Evolutionary conservation across 2,113 vertebrate species (phyloP).

Genomic region (Epinephelus cyanopodus): DNA sequence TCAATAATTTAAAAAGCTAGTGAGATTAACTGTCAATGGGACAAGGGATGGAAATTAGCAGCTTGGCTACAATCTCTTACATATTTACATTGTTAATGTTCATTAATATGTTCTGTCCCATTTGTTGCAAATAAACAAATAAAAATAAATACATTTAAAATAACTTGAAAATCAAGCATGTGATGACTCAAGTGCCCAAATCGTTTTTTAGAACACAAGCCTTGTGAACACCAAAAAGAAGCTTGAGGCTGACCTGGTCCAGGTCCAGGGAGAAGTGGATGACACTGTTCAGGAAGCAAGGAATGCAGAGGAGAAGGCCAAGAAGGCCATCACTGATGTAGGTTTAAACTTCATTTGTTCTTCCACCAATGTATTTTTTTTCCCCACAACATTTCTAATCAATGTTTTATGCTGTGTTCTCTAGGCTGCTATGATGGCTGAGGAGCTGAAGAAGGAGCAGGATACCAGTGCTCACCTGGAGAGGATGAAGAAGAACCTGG

Average conservation of each 20-base stretch:
- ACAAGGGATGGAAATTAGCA: too few species aligned
- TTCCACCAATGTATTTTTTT: not conserved
- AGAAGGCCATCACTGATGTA: slow-evolving; percentile 93
- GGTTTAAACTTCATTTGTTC: not conserved
- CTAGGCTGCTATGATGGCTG: slow-evolving; percentile 89
- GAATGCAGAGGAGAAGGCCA: slow-evolving; percentile 93
- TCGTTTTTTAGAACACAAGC: slow-evolving; percentile 68
- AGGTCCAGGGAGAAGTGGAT: slow-evolving; percentile 78
- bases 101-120: too few species aligned
- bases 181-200: not conserved
- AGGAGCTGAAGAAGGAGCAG: slow-evolving; percentile 93
- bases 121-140: too few species aligned
- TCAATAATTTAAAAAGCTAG: not conserved
- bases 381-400: not conserved
- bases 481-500: slow-evolving; percentile 96
- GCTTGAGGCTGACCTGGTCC: slow-evolving; percentile 73
- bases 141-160: not conserved
- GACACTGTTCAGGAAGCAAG: slow-evolving; percentile 79
- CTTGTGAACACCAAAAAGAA: slow-evolving; percentile 79
- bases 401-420: not conserved
- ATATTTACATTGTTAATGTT: too few species aligned
- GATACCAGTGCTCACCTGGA: slow-evolving; percentile 93
- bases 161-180: not conserved
- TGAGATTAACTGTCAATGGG: too few species aligned
- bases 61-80: too few species aligned